Base-by-base conservation (phyloP, 2,888 invertebrate genomes). In the Amblyteles armatorius region DNA sequence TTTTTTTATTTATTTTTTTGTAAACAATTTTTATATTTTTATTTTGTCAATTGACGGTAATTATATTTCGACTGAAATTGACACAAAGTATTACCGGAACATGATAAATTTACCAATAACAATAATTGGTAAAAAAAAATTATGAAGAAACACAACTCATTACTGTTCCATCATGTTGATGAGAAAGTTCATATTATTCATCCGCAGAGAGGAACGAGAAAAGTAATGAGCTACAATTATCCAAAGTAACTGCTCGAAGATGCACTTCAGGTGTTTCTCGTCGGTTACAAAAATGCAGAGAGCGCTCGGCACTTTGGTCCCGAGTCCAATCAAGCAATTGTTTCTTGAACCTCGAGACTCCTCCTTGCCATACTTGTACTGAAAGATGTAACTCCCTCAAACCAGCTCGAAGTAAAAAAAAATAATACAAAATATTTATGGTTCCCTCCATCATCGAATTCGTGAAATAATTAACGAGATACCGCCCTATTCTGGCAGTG, bases 191-290 rank as follows among this genome's bases (percentile, higher is more conserved):
- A 29, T 33, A 63, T 63, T 33, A n/a, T 63, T 63, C 16, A 63
- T 63, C 16, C 16, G 63, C n/a, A 63, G 16, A 63, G 16, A 63
- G 26, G 26, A 26, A 57, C 57, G 11, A 26, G 57, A 22, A 57
- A 57, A 22, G 13, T 55, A 57, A 57, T 26, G 26, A 63, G 63
- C 63, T 16, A 33, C 29, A 57, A 26, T 57, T 57, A 57, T 26
- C 57, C 26, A 57, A 57, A 57, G 57, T 57, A 57, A 57, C 57
- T 26, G 57, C 57, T 26, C 57, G 57, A 11, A 57, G 57, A 57
- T 26, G 26, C 11, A 4, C 22, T 11, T 22, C 57, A 57, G 57
- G 9, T 57, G 26, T 22, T 26, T 26, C 26, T 55, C 55, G 13
- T 57, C 57, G 11, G 2, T 22, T 11, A 26, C 57, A 26, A 57